phyloP scores from a whole-genome alignment of 2,888 invertebrate species.

The Meloe dianella region DNA sequence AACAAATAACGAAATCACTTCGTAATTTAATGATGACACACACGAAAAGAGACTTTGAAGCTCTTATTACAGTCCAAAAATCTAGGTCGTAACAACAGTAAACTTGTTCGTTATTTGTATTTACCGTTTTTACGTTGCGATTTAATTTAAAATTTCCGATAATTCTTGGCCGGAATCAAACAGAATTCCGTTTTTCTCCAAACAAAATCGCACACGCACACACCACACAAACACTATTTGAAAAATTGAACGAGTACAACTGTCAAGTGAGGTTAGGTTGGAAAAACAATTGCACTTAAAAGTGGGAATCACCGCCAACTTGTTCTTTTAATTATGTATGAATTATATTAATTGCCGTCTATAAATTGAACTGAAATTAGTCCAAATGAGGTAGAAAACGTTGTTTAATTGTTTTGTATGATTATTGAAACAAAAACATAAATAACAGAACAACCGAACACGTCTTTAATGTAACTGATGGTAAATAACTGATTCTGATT shows the following conservation, averaged over 20 bases:
- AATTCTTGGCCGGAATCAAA: background rate
- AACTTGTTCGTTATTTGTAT: constrained; percentile 31
- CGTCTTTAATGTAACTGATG: constrained; percentile 43
- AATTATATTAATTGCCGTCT: background rate
- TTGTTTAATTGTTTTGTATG: background rate
- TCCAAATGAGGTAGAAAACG: constrained; percentile 29
- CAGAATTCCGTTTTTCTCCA: background rate
- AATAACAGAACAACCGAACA: constrained; percentile 38
- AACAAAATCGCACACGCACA: background rate
- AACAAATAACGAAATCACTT: background rate
- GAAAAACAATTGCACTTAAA: background rate
- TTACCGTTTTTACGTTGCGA: constrained; percentile 24
- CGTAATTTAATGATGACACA: constrained; percentile 6
- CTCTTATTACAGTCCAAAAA: constrained; percentile 23
- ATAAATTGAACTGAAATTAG: constrained; percentile 1
- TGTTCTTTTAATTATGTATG: background rate
- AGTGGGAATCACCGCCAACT: constrained; percentile 11
- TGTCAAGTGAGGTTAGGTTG: constrained; percentile 5
- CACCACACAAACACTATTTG: background rate
- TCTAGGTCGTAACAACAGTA: constrained; percentile 48
- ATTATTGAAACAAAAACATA: constrained; percentile 13
- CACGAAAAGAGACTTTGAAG: constrained; percentile 13
- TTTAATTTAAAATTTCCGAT: no score
- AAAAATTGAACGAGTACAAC: background rate
- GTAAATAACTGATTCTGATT: constrained; percentile 41